Evolutionary conservation across 2,888 invertebrate genomes (phyloP), one percentile per base, ranked within the genome.

Genomic region (Melieria picta): DNA sequence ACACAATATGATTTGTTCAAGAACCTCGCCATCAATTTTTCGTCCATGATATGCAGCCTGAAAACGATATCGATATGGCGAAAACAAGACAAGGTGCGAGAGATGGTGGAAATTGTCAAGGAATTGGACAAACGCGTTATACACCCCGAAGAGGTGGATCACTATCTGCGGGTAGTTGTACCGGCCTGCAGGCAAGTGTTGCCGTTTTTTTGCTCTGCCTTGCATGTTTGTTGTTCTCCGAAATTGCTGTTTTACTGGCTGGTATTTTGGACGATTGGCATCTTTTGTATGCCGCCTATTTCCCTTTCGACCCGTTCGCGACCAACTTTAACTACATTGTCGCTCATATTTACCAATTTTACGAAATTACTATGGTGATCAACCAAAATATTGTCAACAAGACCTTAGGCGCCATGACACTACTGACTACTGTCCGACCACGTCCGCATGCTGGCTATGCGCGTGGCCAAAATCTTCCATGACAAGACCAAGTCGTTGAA

Each of bases 221-320:
- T 11, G 47, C 55, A n/a, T 70, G 73, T 0, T 52, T 46, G 0
- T 4, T 73, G 10, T 47, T 69, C 4, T 55, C 70, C 4, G 76
- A 77, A 45, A 13, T 75, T 6, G 69, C 78, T 13, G 72, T 73
- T 0, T 6, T 79, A 1, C 45, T 72, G 30, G 62, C 63, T 46
- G 75, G 75, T 9, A 9, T 76, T 7, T 50, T 65, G 45, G 65
- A 67, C 16, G 69, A 74, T 1, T 74, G 77, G 73, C 55, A 52
- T 9, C 68, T 77, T 57, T 58, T 79, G 65, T 78, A 77, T 48
- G 74, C 75, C 16, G 79, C 64, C 1, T 78, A 75, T 65, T 75
- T 76, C 67, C 79, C 78, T 0, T 75, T 77, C 43, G 73, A 77
- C 68, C 62, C 67, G 9, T 65, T 56, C 45, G 55, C 30, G 43